Conservation (phyloP, 1,140 invertebrate genomes). For the Hydropsyche tenuis region DNA sequence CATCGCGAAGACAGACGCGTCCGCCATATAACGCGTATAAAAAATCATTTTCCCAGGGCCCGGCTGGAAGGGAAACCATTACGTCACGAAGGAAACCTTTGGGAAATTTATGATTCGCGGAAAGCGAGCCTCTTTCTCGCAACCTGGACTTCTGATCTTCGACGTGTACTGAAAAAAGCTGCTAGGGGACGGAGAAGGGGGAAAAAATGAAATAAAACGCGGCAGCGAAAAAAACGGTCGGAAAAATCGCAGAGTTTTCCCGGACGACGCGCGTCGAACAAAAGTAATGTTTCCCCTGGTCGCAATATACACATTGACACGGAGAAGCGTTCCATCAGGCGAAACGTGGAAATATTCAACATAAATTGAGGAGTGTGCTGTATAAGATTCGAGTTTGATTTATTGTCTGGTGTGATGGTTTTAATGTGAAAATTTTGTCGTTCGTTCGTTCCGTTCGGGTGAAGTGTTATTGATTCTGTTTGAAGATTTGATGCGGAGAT, state of each 20-base stretch:
- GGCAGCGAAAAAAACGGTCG: neutral
- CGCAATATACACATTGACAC: constrained; percentile 21
- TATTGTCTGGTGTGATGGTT: too few relatives aligned
- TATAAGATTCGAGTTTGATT: too few relatives aligned
- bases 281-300: constrained; percentile 21
- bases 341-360: too few relatives aligned
- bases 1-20: neutral
- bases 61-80: constrained; percentile 27
- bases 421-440: too few relatives aligned
- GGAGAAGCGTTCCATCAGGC: neutral
- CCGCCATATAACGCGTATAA: neutral
- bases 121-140: neutral
- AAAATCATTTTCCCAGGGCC: constrained; percentile 29
- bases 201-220: constrained; percentile 10
- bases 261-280: constrained; percentile 14
- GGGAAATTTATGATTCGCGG: constrained; percentile 27
- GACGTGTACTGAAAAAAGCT: too few relatives aligned
- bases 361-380: too few relatives aligned
- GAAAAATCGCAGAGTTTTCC: constrained; percentile 25
- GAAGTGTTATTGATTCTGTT: too few relatives aligned
- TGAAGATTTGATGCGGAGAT: too few relatives aligned
- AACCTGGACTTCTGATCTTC: too few relatives aligned
- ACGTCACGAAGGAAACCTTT: constrained; percentile 33
- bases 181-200: too few relatives aligned
- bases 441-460: too few relatives aligned